Evolutionary conservation across 2,797 vertebrate species (phyloP).

Genomic region (Oceanodroma leucorhoa): DNA sequence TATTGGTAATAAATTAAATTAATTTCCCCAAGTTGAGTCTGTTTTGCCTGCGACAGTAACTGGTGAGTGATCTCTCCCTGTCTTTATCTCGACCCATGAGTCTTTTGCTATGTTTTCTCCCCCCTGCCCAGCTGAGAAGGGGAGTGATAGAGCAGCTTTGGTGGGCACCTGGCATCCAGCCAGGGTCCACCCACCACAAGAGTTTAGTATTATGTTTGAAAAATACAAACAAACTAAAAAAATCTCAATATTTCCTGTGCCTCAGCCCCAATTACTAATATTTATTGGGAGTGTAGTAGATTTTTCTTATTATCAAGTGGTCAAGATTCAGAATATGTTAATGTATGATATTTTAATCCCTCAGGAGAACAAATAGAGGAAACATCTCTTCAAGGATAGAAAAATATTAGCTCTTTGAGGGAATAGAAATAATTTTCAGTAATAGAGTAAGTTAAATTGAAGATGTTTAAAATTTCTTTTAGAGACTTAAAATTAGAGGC

Average conservation of each 20-base stretch:
- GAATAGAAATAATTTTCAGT: neutral
- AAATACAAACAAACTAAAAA: neutral
- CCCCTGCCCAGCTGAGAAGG: neutral
- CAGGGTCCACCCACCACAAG: neutral
- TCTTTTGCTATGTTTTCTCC: neutral
- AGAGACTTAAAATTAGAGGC: neutral
- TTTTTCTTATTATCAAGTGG: neutral
- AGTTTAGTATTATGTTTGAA: neutral
- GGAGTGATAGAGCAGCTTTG: neutral
- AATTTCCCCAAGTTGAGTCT: neutral
- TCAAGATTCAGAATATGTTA: neutral
- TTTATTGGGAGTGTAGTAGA: neutral
- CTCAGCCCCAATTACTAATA: neutral
- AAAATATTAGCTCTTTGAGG: neutral
- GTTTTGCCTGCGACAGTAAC: neutral
- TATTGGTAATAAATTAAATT: neutral
- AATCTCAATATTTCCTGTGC: fast-evolving
- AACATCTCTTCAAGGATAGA: neutral
- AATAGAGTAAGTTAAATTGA: neutral
- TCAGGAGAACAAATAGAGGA: neutral
- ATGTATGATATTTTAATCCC: neutral
- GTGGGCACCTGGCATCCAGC: neutral
- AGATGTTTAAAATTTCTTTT: neutral
- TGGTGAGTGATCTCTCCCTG: too few species aligned
- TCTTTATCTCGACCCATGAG: neutral